Evolutionary conservation across 1,140 invertebrate species (phyloP).

Genomic region (Sogatella furcifera): DNA sequence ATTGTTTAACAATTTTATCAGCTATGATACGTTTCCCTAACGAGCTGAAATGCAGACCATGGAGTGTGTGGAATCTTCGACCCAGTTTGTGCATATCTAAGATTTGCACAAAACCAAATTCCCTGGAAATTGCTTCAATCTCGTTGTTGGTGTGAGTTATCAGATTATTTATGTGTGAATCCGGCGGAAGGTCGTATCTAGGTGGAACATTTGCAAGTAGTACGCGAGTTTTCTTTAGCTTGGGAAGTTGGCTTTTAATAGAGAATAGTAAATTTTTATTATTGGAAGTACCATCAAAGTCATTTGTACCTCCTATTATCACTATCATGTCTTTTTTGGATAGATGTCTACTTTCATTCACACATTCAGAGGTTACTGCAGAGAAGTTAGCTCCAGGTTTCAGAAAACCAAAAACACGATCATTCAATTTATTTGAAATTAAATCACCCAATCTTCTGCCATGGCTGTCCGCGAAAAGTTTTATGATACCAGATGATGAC

Average conservation of each 20-base stretch:
- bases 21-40: no score
- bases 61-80: no score
- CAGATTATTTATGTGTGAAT: neutral
- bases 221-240: neutral
- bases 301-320: neutral
- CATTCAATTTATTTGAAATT: neutral
- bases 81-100: no score
- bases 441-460: neutral
- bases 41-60: no score
- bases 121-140: no score
- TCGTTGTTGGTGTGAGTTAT: no score
- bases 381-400: neutral
- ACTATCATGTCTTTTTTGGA: neutral
- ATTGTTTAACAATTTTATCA: no score
- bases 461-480: neutral
- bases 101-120: no score
- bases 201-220: neutral
- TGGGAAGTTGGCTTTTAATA: neutral
- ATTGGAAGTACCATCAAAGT: neutral
- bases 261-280: no score
- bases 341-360: neutral
- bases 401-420: neutral
- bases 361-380: neutral
- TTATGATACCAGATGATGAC: no score
- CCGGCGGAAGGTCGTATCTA: conserved; percentile 6